Conservation (phyloP, 1,140 invertebrate genomes). For the Ceratosolen fusciceps region DNA sequence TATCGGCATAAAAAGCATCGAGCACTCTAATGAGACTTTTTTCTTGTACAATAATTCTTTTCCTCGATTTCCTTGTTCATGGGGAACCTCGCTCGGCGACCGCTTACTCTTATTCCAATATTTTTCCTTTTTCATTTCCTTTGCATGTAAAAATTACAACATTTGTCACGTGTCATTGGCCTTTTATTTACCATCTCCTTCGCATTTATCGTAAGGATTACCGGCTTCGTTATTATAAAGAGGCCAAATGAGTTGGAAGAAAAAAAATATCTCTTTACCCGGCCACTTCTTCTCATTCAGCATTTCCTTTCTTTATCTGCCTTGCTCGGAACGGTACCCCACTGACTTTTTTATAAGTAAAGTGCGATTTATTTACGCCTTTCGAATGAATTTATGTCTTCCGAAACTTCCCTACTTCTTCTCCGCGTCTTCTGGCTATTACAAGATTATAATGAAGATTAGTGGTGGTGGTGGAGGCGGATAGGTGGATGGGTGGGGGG, state of each 20-base stretch:
- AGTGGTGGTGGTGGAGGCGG: too few relatives aligned
- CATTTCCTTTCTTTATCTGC: background rate
- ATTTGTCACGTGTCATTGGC: slow-evolving; percentile 18
- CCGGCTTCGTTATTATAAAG: background rate
- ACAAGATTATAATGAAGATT: too few relatives aligned
- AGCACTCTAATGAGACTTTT: background rate
- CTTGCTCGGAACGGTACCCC: background rate
- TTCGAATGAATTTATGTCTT: too few relatives aligned
- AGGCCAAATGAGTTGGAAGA: background rate
- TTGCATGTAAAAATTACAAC: background rate
- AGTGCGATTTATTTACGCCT: background rate
- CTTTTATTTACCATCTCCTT: background rate
- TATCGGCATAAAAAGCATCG: background rate
- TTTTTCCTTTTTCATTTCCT: background rate
- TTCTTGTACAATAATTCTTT: background rate
- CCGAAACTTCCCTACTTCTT: too few relatives aligned
- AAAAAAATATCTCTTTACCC: background rate
- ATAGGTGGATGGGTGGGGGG: too few relatives aligned
- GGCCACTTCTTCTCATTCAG: background rate
- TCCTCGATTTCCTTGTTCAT: background rate
- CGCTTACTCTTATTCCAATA: background rate
- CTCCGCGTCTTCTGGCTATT: too few relatives aligned
- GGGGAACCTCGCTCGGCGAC: background rate
- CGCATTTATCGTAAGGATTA: slow-evolving; percentile 14
- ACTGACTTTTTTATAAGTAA: background rate